Base-by-base conservation (phyloP, 2,797 vertebrate genomes). In the Novumbra hubbsi region DNA sequence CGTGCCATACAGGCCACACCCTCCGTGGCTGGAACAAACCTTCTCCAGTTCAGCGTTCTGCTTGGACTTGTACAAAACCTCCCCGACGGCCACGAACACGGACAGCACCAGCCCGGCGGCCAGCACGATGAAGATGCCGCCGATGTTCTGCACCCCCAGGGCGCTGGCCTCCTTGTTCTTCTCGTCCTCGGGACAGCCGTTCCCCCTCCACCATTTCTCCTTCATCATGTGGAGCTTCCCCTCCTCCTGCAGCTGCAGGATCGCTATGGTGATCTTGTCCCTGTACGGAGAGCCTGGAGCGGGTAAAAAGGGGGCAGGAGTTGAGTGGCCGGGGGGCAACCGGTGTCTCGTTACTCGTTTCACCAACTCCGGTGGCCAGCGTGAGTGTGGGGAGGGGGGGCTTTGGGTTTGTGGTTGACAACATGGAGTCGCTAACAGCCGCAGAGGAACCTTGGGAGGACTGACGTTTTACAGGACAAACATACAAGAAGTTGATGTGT, bases 111-210 rank as follows among this genome's bases (percentile, higher is more conserved):
- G 92, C 81, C 97, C 97, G 0, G 97, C 97, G 55, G 97, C 97
- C 85, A 99, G 89, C 74, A 99, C 97, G 17, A 99, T 98, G 93
- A 99, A 99, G 92, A 99, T 99, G 64, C 97, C 97, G 1, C 97
- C 97, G 64, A 99, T 99, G 79, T 99, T 99, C 79, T 99, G 97
- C 76, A 99, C 97, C 78, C 97, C 97, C 21, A 99, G 94, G 63
- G 97, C 97, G 79, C 97, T 99, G 84, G 97, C 97, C 88, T 99
- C 97, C 82, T 99, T 99, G 88, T 96, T 98, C 82, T 99, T 97
- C 83, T 60, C 55, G 11, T 99, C 97, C 87, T 98, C 97, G 0
- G 97, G 97, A 75, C 97, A 99, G 55, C 97, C 97, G 17, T 99
- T 99, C 67, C 97, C 97, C 72, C 97, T 76, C 97, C 93, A 94